phyloP scores from a whole-genome alignment of 1,140 invertebrate genomes.

The Apis laboriosa region DNA sequence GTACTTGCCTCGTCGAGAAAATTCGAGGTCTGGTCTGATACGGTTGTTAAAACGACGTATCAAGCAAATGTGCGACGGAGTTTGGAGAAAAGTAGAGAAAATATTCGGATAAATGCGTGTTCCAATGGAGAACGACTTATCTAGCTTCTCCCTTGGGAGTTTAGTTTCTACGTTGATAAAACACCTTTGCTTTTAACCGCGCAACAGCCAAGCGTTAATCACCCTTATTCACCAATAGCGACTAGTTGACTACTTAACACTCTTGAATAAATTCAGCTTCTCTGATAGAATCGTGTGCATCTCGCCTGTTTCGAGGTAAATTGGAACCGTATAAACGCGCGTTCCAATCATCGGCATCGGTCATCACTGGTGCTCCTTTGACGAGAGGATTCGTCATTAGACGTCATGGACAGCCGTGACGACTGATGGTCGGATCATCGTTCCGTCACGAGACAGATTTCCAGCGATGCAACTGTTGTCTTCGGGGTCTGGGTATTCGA shows the following conservation, averaged over 20 bases:
- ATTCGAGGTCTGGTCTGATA: neutral
- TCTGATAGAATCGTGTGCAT: neutral
- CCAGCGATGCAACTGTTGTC: neutral
- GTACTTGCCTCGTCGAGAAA: neutral
- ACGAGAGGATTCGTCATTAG: no score
- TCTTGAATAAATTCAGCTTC: no score
- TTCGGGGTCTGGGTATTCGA: neutral
- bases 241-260: no score
- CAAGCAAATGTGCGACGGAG: neutral
- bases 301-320: no score
- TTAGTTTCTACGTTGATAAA: neutral
- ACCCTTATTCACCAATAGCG: no score
- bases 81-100: neutral
- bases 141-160: neutral
- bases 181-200: neutral
- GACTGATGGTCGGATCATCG: neutral
- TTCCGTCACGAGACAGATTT: neutral
- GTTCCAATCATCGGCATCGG: no score
- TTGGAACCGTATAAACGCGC: no score
- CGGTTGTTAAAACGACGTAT: slow-evolving; percentile 7
- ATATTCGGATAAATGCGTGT: neutral
- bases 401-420: no score
- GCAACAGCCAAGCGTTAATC: no score
- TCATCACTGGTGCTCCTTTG: no score
- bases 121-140: neutral